These are phyloP conservation scores for Erannis defoliaria DNA, from an alignment of 2,888 invertebrate genomes.

Conservation along the genomic window DNA sequence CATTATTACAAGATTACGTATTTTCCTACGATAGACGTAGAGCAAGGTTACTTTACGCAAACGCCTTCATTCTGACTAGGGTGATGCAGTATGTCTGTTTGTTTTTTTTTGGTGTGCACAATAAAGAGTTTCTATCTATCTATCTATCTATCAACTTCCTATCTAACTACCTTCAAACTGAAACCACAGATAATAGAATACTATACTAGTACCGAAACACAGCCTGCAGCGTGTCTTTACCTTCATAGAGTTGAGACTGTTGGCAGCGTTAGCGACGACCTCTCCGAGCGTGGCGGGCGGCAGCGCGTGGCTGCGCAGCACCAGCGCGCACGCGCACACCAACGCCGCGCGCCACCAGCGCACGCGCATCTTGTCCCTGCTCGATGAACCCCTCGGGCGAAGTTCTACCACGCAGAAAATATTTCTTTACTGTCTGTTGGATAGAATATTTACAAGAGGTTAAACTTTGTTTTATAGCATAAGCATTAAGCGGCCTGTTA, in stretches of 20 bases:
- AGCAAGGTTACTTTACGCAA: slow-evolving; percentile 44
- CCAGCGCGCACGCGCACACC: slow-evolving; percentile 67
- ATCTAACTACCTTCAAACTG: too few relatives aligned
- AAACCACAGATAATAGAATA: too few relatives aligned
- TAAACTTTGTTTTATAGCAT: too few relatives aligned
- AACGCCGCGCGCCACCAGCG: slow-evolving; percentile 68
- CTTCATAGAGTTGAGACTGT: slow-evolving; percentile 83
- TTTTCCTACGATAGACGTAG: slow-evolving; percentile 43
- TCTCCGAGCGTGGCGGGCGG: slow-evolving; percentile 83
- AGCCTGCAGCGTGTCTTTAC: slow-evolving; percentile 63
- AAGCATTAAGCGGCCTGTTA: too few relatives aligned
- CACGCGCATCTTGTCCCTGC: slow-evolving; percentile 60
- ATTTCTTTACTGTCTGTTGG: slow-evolving; percentile 4
- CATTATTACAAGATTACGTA: slow-evolving; percentile 39
- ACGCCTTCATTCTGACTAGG: slow-evolving; percentile 8
- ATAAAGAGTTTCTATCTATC: too few relatives aligned
- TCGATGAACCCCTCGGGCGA: slow-evolving; percentile 30
- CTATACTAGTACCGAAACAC: too few relatives aligned
- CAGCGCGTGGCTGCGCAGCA: slow-evolving; percentile 68
- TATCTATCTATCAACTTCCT: too few relatives aligned
- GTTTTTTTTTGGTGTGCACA: background rate
- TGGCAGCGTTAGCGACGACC: slow-evolving; percentile 81
- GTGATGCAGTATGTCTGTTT: background rate
- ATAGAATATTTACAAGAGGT: background rate
- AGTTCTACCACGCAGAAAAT: slow-evolving; percentile 27